phyloP scores from a whole-genome alignment of 2,888 invertebrate genomes.

The Eurois occulta region DNA sequence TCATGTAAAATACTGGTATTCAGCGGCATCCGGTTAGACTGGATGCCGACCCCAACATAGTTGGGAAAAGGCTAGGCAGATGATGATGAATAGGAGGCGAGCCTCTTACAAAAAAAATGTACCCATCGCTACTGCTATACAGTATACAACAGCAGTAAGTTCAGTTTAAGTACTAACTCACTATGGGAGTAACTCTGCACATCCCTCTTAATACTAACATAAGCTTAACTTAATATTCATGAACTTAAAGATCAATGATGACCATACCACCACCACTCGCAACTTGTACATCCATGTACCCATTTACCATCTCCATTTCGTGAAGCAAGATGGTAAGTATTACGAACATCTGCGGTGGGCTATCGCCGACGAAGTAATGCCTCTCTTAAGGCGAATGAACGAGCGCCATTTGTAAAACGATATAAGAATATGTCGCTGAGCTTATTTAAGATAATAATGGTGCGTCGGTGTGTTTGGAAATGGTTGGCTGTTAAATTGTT shows the following conservation, averaged over 20 bases:
- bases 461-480: conserved; percentile 3
- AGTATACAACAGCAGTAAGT: too few relatives aligned
- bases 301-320: conserved; percentile 33
- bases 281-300: conserved; percentile 27
- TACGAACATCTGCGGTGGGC: conserved; percentile 61
- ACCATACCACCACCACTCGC: not conserved
- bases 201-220: not conserved
- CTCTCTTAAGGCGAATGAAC: conserved; percentile 61
- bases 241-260: not conserved
- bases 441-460: conserved; percentile 58
- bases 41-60: too few relatives aligned
- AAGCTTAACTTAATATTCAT: conserved; percentile 7
- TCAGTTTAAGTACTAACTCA: not conserved
- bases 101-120: too few relatives aligned
- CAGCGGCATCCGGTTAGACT: too few relatives aligned
- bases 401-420: conserved; percentile 60
- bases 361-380: conserved; percentile 59
- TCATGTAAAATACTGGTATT: too few relatives aligned
- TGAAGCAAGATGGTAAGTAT: conserved; percentile 52
- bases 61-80: too few relatives aligned
- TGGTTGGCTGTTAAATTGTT: conserved; percentile 4
- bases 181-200: not conserved
- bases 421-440: conserved; percentile 62
- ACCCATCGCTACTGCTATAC: too few relatives aligned
- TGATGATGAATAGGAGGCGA: too few relatives aligned